phyloP scores from a whole-genome alignment of 2,888 invertebrate species.

The Cataglyphis altisquamis region DNA sequence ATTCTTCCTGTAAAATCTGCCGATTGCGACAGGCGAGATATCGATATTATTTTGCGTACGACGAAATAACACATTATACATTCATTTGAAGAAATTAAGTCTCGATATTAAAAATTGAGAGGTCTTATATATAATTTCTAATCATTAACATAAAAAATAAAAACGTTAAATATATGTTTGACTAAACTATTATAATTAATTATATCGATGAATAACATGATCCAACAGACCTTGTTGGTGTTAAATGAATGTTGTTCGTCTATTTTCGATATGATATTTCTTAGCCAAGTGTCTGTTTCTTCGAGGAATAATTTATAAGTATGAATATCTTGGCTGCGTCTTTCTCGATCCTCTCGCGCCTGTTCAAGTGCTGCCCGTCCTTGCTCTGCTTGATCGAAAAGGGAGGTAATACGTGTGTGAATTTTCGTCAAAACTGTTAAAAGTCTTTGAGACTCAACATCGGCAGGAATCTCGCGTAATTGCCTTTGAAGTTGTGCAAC shows the following conservation, averaged over 20 bases:
- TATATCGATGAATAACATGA: not conserved
- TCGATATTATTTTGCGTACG: constrained; percentile 15
- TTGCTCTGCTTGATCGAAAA: constrained; percentile 91
- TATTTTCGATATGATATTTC: constrained; percentile 76
- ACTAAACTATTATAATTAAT: not conserved
- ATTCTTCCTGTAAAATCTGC: constrained; percentile 82
- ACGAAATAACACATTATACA: not conserved
- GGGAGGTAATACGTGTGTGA: constrained; percentile 89
- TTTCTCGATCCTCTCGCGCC: constrained; percentile 87
- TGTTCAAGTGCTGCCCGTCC: constrained; percentile 88
- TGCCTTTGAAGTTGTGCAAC: constrained; percentile 89
- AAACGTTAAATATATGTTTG: not conserved
- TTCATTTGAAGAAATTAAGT: not conserved
- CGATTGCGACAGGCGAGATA: not conserved
- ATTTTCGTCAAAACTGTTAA: constrained; percentile 88
- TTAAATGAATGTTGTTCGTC: constrained; percentile 73
- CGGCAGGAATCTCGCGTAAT: constrained; percentile 89
- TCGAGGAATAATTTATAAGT: constrained; percentile 80
- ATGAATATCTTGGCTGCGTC: constrained; percentile 87
- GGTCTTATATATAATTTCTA: not conserved
- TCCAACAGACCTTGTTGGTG: constrained; percentile 76
- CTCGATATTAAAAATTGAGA: not conserved
- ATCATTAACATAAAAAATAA: not conserved
- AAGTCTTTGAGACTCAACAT: constrained; percentile 89
- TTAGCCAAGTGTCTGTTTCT: constrained; percentile 83